Conservation (phyloP, 2,888 invertebrate genomes). For the Amblyjoppa fuscipennis region DNA sequence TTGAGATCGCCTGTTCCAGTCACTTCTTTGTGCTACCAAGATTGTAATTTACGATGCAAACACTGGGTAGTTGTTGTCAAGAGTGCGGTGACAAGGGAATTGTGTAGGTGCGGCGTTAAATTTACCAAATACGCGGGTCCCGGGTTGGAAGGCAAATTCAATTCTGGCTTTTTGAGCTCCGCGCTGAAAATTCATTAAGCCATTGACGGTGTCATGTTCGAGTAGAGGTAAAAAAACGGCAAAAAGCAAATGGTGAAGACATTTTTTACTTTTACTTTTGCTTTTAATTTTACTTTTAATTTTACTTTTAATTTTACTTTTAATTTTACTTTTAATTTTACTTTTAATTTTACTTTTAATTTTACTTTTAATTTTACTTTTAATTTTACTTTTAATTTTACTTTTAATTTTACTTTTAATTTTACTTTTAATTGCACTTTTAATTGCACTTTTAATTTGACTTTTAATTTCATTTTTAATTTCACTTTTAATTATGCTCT, state of each 20-base stretch:
- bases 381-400: too few species aligned
- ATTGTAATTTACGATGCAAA: conserved; percentile 54
- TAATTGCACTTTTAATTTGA: too few species aligned
- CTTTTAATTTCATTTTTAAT: too few species aligned
- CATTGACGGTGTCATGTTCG: background rate
- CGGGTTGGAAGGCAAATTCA: background rate
- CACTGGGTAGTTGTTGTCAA: background rate
- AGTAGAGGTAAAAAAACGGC: background rate
- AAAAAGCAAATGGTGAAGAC: background rate
- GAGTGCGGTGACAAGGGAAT: conserved; percentile 20
- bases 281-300: background rate
- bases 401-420: too few species aligned
- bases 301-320: too few species aligned
- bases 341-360: too few species aligned
- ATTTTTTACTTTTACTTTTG: background rate
- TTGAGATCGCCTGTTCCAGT: conserved; percentile 3
- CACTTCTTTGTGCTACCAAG: conserved; percentile 38
- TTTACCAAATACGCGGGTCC: conserved; percentile 11
- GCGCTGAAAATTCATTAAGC: background rate
- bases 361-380: too few species aligned
- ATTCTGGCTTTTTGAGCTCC: conserved; percentile 2
- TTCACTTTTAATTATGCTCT: too few species aligned
- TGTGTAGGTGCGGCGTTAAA: conserved; percentile 10
- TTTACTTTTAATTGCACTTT: too few species aligned
- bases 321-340: too few species aligned